Evolutionary conservation across 2,888 invertebrate species (phyloP).

Genomic region (Cinara cedri): DNA sequence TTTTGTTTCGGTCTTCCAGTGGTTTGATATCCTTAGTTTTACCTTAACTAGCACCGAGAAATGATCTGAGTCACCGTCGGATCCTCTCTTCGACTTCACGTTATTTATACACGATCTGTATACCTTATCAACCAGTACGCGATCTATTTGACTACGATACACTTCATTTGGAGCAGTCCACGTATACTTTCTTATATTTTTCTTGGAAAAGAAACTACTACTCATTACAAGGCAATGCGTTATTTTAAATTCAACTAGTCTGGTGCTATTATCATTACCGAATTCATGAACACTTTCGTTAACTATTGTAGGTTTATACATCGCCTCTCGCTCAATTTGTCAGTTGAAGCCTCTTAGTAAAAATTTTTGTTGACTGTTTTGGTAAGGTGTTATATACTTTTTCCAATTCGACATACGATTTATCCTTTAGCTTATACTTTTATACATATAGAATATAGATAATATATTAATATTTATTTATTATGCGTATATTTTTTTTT

Average conservation of each 20-base stretch:
- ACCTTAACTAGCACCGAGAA: constrained; percentile 39
- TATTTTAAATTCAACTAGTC: constrained; percentile 45
- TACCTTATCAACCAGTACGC: constrained; percentile 26
- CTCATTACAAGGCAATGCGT: constrained; percentile 25
- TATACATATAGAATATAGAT: too few relatives aligned
- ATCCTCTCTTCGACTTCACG: constrained; percentile 45
- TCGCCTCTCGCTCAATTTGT: constrained; percentile 49
- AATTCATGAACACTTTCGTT: constrained; percentile 53
- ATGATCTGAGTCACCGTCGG: constrained; percentile 43
- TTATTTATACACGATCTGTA: constrained; percentile 30
- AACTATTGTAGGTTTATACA: constrained; percentile 36
- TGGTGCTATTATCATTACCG: constrained; percentile 48
- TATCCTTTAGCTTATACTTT: too few relatives aligned
- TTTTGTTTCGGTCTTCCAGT: constrained; percentile 22
- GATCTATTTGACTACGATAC: constrained; percentile 42
- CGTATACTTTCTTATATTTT: constrained; percentile 44
- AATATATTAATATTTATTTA: too few relatives aligned
- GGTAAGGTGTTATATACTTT: constrained; percentile 46
- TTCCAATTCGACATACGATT: constrained; percentile 58
- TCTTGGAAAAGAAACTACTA: constrained; percentile 40
- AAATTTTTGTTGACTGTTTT: constrained; percentile 27
- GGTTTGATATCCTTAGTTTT: constrained; percentile 39
- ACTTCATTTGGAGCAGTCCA: constrained; percentile 41
- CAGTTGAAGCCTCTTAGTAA: constrained; percentile 29
- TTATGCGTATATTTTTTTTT: too few relatives aligned